Evolutionary conservation across 2,888 invertebrate genomes (phyloP), one percentile per base, ranked within the genome.

Genomic region (Clusia tigrina): DNA sequence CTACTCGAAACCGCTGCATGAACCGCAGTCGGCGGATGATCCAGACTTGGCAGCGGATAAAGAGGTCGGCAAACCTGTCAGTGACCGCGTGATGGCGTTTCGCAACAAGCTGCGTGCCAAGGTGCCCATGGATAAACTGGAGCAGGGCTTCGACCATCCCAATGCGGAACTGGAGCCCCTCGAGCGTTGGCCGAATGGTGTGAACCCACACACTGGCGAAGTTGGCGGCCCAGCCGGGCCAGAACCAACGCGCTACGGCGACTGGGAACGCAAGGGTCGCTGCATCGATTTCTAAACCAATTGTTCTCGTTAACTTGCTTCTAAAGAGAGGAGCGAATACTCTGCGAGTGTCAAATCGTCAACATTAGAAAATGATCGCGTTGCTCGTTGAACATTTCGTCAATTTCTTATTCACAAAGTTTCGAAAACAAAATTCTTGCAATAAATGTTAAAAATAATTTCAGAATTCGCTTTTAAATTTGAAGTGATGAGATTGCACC

Each of bases 201-300:
- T 87, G 1, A 98, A 98, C 85, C 98, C 98, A 3, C 78, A 89
- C 63, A 98, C 98, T 5, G 98, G 98, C 12, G 98, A 99, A 87
- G 85, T 95, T 62, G 95, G 95, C 38, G 98, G 98, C 0, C 98
- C 98, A 0, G 86, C 89, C 73, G 99, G 99, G 5, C 99, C 98
- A 1, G 99, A 99, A 86, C 99, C 99, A 9, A 99, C 99, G 12
- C 88, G 99, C 72, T 99, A 95, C 85, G 99, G 99, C 1, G 99
- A 99, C 85, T 99, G 99, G 99, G 99, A 99, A 82, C 88, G 98
- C 70, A 99, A 99, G 81, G 99, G 99, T 65, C 87, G 98, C 79
- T 96, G 96, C 42, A 88, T 94, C 1, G 99, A 99, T 86, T 99
- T 99, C 85, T 98, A 86, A 64, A 24, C 54, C n/a, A 23, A 58